Percentiles rank a stretch among this genome's conserved stretches.
Evolutionary conservation across 2,113 vertebrate species (phyloP).

Genomic region (Crypturellus undulatus): DNA sequence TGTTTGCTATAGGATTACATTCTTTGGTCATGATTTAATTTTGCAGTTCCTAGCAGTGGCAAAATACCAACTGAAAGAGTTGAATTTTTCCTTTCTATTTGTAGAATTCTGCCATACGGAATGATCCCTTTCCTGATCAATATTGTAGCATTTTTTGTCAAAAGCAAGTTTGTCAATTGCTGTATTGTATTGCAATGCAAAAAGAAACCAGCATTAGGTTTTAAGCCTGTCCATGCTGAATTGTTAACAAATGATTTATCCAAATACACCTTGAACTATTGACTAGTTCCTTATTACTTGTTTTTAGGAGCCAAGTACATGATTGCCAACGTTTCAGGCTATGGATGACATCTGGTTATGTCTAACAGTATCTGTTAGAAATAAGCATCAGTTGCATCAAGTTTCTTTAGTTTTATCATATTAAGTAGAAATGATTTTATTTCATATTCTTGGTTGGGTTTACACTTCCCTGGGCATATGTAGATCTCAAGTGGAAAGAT

Average conservation of each 20-base stretch:
- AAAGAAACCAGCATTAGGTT: not conserved
- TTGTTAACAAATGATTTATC: too few relatives aligned
- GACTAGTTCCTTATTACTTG: not conserved
- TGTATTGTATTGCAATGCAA: not conserved
- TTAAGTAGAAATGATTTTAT: not conserved
- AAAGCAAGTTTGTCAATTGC: not conserved
- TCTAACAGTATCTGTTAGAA: not conserved
- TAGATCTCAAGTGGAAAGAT: not conserved
- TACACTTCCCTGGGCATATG: too few relatives aligned
- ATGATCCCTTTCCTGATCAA: not conserved
- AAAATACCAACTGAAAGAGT: not conserved
- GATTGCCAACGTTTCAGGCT: not conserved
- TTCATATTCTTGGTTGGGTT: not conserved
- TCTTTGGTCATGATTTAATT: not conserved
- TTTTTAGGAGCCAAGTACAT: not conserved
- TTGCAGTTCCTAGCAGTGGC: not conserved
- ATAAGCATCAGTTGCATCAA: not conserved
- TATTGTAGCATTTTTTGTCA: not conserved
- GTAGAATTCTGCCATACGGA: not conserved
- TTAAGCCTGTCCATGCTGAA: not conserved
- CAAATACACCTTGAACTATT: not conserved
- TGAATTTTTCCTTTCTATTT: not conserved
- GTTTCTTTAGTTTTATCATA: not conserved
- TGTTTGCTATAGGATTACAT: not conserved
- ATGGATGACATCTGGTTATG: not conserved